Percentiles rank a stretch among this genome's conserved stretches.
phyloP scores from a whole-genome alignment of 1,140 invertebrate genomes.

The Scaptomyza pallida region DNA sequence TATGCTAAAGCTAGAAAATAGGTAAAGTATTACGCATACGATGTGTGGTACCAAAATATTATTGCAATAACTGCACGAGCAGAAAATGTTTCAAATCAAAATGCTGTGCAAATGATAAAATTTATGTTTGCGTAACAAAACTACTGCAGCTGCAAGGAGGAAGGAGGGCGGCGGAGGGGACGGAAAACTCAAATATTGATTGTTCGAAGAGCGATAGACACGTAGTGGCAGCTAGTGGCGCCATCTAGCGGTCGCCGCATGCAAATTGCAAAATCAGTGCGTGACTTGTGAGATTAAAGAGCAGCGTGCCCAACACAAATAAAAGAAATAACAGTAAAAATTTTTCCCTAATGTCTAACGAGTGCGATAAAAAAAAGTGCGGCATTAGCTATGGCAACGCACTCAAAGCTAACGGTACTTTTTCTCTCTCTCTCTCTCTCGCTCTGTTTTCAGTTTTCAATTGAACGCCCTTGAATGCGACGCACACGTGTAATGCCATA shows the following conservation, averaged over 20 bases:
- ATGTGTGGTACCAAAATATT: constrained; percentile 6
- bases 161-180: too few species aligned
- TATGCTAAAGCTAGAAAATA: neutral
- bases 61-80: neutral
- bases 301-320: too few species aligned
- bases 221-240: constrained; percentile 53
- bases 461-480: constrained; percentile 40
- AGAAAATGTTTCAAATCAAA: constrained; percentile 8
- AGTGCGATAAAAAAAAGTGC: constrained; percentile 7
- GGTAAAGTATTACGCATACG: constrained; percentile 13
- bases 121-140: constrained; percentile 40
- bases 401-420: constrained; percentile 55
- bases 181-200: constrained; percentile 47
- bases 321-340: constrained; percentile 6
- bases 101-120: constrained; percentile 21
- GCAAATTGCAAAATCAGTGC: constrained; percentile 78
- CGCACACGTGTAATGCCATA: constrained; percentile 69
- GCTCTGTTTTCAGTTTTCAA: neutral
- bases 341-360: constrained; percentile 15
- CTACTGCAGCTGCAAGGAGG: constrained; percentile 15
- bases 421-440: too few species aligned
- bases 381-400: constrained; percentile 65
- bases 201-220: constrained; percentile 31
- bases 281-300: constrained; percentile 67
- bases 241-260: constrained; percentile 64